Evolutionary conservation across 2,888 invertebrate species (phyloP), one percentile per base, ranked within the genome.

Genomic region (Drosophila kokeensis): DNA sequence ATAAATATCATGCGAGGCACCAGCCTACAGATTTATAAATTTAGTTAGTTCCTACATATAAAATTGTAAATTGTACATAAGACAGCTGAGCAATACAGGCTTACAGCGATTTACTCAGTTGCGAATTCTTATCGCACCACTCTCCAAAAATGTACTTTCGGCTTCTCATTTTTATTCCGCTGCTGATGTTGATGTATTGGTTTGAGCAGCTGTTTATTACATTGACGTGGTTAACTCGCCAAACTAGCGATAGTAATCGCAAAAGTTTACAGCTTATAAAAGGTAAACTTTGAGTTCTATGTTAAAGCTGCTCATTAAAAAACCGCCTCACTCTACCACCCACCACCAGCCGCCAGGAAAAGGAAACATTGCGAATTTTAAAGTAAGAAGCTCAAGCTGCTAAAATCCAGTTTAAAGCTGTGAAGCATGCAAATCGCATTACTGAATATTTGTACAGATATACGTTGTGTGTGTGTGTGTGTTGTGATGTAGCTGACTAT

Each of bases 381-480:
- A 75, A 64, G 69, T 36, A 59, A 32, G 30, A 30, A 38, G 15
- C 34, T n/a, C 13, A 48, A 73, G 61, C 69, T 61, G 52, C 45
- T 76, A 27, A 55, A 65, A 76, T 76, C 59, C 38, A 38, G 24
- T 67, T 81, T 69, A 63, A 80, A 59, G 76, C 62, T 81, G 50
- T 49, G 61, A 76, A 52, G 70, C 76, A 80, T 69, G 76, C 76
- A 80, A 80, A 76, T 76, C 76, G 77, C 81, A 76, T 76, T 76
- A 76, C 48, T 30, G 15, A 36, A 27, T 54, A 24, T 48, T 29
- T 36, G 6, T 48, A 4, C 38, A 15, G 1, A 1, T 32, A 32
- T 11, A 18, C 32, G 10, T 7, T 55, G 10, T 40, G 8, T 27
- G 18, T 11, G n/a, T 27, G 42, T 42, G 45, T 7, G 45, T 42